Evolutionary conservation across 37 sponge, comb jelly and placozoan species (phyloP), one percentile per base, ranked within the genome.

Genomic region (Halichondria panicea): DNA sequence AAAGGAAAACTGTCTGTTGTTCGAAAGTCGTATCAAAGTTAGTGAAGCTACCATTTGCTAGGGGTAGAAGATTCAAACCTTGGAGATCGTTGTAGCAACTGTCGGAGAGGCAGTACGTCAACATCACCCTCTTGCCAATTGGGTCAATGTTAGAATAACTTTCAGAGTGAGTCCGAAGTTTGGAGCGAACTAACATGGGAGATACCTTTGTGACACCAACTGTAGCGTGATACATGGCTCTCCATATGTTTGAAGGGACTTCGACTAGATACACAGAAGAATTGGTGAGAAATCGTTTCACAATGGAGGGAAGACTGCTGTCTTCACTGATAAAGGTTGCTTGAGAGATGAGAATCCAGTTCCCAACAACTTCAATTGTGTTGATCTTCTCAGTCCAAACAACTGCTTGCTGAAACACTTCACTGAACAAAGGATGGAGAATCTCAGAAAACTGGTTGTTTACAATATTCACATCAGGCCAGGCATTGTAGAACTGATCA

Each of bases 51-150:
- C 55, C 55, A 48, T 84, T 70, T 6, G 63, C 62, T 33, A 84
- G n/a, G 39, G 84, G 77, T 15, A 84, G 50, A 25, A 84, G 54
- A 18, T 57, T 63, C 19, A 84, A 21, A 1, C 71, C 84, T 48
- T 27, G 21, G 15, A 84, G 37, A 11, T 76, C 75, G 32, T 39
- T 33, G 43, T 70, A 76, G 5, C n/a, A 21, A 3, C 40, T 58
- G 35, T 84, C 84, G 15, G 63, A 63, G 9, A 74, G 66, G 63
- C 84, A 84, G 66, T 84, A 84, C 37, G 15, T 41, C 2, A 84
- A 71, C 4, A 84, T 55, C 7, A 62, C 52, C 22, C 19, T n/a
- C 44, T 84, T 84, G 1, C 55, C 71, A 25, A 19, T 28, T 55
- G 32, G 11, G 42, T 35, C 31, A 45, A 60, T 11, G 38, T 68